Conservation (phyloP, 1,140 invertebrate species). For the Pinna nobilis region DNA sequence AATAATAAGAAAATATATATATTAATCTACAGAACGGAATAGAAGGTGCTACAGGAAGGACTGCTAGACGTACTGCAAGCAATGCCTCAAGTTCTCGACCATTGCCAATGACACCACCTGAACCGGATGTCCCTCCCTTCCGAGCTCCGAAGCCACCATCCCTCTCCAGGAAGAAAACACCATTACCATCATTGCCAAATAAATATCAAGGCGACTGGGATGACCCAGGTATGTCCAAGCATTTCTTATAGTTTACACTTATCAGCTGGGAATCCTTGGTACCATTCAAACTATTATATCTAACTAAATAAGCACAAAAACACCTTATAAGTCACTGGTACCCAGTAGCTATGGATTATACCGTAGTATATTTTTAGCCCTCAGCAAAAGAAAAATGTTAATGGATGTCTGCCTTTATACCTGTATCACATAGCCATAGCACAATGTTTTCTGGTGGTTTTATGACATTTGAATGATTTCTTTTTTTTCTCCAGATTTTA, state of each 20-base stretch:
- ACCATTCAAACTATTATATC: not conserved
- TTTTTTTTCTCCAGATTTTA: no score
- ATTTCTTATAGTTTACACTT: not conserved
- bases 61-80: not conserved
- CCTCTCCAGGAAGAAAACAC: no score
- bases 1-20: no score
- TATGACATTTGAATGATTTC: no score
- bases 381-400: no score
- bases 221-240: not conserved
- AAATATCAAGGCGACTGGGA: constrained; percentile 2
- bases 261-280: not conserved
- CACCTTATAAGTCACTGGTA: no score
- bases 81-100: not conserved
- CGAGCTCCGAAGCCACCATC: constrained; percentile 1
- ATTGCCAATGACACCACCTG: not conserved
- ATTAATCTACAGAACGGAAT: not conserved
- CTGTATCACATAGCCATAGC: no score
- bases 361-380: no score
- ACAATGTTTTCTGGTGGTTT: no score
- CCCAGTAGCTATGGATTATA: no score
- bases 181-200: not conserved
- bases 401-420: no score
- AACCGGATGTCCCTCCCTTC: not conserved
- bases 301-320: no score
- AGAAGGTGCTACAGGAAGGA: not conserved